A percentile compares a stretch with the other conserved stretches of the same genome.
These are phyloP conservation scores for Cherax destructor DNA, from an alignment of 1,140 invertebrate species.

Conservation along the genomic window DNA sequence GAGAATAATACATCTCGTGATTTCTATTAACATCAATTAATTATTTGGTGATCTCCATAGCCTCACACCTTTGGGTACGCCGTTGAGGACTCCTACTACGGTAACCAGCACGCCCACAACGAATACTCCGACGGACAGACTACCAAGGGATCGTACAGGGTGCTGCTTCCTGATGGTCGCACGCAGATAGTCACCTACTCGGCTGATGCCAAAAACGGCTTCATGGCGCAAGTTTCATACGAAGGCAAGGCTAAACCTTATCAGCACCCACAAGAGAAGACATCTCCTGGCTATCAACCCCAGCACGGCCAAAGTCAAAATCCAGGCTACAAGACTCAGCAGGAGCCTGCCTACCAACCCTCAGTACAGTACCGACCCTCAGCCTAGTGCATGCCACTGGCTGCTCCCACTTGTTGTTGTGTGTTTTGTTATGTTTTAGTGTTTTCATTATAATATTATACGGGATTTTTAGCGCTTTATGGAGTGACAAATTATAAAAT, in stretches of 20 bases:
- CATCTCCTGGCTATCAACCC: not conserved
- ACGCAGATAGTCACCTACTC: constrained; percentile 67
- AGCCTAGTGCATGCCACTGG: not conserved
- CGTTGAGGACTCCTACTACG: constrained; percentile 70
- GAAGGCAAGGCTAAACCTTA: constrained; percentile 56
- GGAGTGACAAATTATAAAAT: no score
- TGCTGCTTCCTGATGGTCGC: constrained; percentile 69
- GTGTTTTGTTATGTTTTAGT: not conserved
- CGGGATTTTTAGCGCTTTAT: no score
- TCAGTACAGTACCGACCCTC: not conserved
- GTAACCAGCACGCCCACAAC: constrained; percentile 67
- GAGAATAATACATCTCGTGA: not conserved
- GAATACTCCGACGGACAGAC: constrained; percentile 21
- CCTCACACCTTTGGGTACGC: constrained; percentile 64
- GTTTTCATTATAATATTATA: no score
- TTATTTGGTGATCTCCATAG: not conserved
- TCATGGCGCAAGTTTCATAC: constrained; percentile 69
- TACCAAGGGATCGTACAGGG: constrained; percentile 47
- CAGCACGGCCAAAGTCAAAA: no score
- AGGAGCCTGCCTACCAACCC: not conserved
- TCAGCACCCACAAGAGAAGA: not conserved
- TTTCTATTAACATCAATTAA: not conserved
- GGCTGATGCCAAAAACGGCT: constrained; percentile 58
- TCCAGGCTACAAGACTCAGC: not conserved
- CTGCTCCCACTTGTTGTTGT: not conserved